Evolutionary conservation across 2,888 invertebrate genomes (phyloP).

Genomic region (Microplitis manilae): DNA sequence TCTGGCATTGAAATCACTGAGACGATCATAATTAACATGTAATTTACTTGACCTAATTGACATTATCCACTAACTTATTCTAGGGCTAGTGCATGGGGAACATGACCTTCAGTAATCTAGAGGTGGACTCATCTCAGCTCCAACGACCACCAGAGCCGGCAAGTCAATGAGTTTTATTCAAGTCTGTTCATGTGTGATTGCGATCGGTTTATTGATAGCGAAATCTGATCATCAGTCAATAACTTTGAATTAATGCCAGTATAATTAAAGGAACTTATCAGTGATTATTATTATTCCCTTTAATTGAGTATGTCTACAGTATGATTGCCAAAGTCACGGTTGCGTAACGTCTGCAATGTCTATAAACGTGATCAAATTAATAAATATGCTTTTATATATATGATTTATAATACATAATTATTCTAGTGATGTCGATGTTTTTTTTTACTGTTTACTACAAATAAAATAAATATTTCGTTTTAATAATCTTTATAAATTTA

Average conservation of each 20-base stretch:
- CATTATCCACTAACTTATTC: constrained; percentile 3
- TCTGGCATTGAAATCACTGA: constrained; percentile 32
- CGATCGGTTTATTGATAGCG: not conserved
- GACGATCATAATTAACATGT: not conserved
- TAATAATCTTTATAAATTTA: not conserved
- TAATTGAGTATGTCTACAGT: not conserved
- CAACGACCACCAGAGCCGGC: constrained; percentile 13
- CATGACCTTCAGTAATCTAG: constrained; percentile 12
- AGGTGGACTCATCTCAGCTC: constrained; percentile 13
- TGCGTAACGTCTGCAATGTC: constrained; percentile 26
- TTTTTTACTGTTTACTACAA: not conserved
- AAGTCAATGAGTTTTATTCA: not conserved
- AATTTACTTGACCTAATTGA: constrained; percentile 17
- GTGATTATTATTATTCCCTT: not conserved
- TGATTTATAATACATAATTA: constrained; percentile 25
- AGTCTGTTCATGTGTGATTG: not conserved
- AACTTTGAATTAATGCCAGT: not conserved
- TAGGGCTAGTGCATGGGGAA: constrained; percentile 22
- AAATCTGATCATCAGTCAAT: too few species aligned
- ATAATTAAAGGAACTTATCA: not conserved
- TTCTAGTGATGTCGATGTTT: constrained; percentile 7
- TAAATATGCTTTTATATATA: constrained; percentile 6
- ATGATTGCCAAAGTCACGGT: constrained; percentile 21
- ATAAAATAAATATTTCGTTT: constrained; percentile 1
- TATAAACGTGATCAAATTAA: constrained; percentile 27